Percentiles rank a stretch among this genome's conserved stretches.
These are phyloP conservation scores for Acomys russatus DNA, from an alignment of 2,797 vertebrate species.

Conservation along the genomic window DNA sequence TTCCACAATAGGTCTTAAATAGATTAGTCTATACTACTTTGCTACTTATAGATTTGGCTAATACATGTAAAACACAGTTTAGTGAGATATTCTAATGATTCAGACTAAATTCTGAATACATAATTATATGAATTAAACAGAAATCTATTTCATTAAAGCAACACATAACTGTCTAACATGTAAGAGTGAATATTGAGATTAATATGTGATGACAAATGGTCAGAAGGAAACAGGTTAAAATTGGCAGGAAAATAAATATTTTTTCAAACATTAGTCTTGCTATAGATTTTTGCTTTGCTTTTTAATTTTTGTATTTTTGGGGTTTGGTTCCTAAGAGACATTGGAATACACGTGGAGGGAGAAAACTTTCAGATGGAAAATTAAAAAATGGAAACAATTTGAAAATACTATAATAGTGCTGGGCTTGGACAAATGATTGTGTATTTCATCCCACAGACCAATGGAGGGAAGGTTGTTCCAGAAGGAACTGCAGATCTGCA, in stretches of 20 bases:
- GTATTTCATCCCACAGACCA: background rate
- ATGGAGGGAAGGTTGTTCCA: background rate
- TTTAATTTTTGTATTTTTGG: background rate
- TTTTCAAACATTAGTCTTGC: background rate
- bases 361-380: background rate
- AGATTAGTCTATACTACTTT: background rate
- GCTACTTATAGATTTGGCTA: background rate
- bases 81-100: background rate
- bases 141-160: constrained; percentile 12
- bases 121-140: constrained; percentile 7
- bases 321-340: background rate
- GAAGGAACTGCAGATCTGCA: background rate
- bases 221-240: background rate
- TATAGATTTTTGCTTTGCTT: background rate
- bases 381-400: background rate
- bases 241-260: background rate
- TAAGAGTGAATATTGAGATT: background rate
- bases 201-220: background rate
- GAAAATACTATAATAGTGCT: background rate
- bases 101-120: constrained; percentile 46
- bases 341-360: background rate
- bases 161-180: background rate
- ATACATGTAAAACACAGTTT: background rate
- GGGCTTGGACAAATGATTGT: background rate
- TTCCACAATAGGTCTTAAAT: background rate